phyloP scores from a whole-genome alignment of 2,888 invertebrate species.

The Hirtodrosophila trivittata region DNA sequence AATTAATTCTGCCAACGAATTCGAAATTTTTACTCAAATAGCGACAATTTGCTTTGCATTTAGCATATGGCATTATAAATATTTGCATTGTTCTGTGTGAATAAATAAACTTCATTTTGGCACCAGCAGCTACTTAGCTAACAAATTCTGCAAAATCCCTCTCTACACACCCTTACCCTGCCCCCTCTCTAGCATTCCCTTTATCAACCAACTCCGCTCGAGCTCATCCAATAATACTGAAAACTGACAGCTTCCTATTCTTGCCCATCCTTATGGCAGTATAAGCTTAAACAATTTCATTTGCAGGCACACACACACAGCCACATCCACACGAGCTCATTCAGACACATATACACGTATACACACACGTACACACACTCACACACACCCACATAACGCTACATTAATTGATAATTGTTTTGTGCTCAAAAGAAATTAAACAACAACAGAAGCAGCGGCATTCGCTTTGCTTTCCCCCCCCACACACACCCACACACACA shows the following conservation, averaged over 20 bases:
- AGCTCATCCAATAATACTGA: neutral
- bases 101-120: conserved; percentile 53
- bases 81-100: conserved; percentile 44
- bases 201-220: neutral
- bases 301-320: conserved; percentile 37
- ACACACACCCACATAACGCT: conserved; percentile 51
- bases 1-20: too few relatives aligned
- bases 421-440: conserved; percentile 77
- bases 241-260: neutral
- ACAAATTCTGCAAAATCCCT: conserved; percentile 21
- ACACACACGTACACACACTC: conserved; percentile 8
- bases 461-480: conserved; percentile 11
- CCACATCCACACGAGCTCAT: conserved; percentile 5
- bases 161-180: neutral
- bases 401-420: conserved; percentile 79
- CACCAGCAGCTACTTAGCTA: conserved; percentile 15
- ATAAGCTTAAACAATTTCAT: conserved; percentile 70
- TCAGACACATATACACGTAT: conserved; percentile 14
- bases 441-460: conserved; percentile 40
- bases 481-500: neutral
- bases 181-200: too few relatives aligned
- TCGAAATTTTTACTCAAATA: conserved; percentile 12
- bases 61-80: conserved; percentile 52
- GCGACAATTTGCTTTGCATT: conserved; percentile 29
- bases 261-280: conserved; percentile 36